Base-by-base conservation (phyloP, 64 coral and sea anemone genomes). In the Stichodactyla helianthus region DNA sequence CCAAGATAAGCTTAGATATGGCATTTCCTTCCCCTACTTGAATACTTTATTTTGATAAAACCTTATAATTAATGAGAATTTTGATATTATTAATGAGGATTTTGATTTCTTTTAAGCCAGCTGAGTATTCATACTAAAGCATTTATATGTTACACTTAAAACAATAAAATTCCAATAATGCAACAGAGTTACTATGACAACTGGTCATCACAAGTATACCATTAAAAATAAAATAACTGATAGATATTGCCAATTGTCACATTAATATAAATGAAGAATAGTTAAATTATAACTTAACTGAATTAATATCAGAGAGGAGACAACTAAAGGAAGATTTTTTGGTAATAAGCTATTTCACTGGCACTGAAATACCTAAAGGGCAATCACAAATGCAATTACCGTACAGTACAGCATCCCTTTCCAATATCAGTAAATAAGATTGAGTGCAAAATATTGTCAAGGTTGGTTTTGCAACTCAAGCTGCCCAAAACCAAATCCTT, bases 121-220 rank as follows among this genome's bases (percentile, higher is more conserved):
- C 25, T 74, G 25, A 10, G 27, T 9, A 74, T 14, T 25, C 10
- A 74, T 35, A 50, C 59, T 31, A 51, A 9, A 68, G 68, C 67
- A 65, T 64, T 1, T 68, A 85, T 17, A 74, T 18, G 14, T 82
- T 13, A 82, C 17, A 82, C 26, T 15, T 7, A 1, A 54, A 74
- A 74, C 68, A 74, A 74, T 74, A 12, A 31, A 74, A 74, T 74
- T 74, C 68, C 68, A 74, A 23, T 74, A 74, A 28, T 74, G 68
- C 7, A 31, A 27, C 10, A 27, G 10, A 28, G 68, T 74, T 27
- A 4, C 68, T 74, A 74, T 74, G 68, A 74, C 68, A 31, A 74
- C 68, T 27, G 27, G 27, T 23, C 68, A 28, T 74, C 27, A 27
- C 25, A 35, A 35, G 10, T 74, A 31, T 31, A 44, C 35, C 68